Evolutionary conservation across 2,113 vertebrate species (phyloP).

Genomic region (Alaudala cheleensis): DNA sequence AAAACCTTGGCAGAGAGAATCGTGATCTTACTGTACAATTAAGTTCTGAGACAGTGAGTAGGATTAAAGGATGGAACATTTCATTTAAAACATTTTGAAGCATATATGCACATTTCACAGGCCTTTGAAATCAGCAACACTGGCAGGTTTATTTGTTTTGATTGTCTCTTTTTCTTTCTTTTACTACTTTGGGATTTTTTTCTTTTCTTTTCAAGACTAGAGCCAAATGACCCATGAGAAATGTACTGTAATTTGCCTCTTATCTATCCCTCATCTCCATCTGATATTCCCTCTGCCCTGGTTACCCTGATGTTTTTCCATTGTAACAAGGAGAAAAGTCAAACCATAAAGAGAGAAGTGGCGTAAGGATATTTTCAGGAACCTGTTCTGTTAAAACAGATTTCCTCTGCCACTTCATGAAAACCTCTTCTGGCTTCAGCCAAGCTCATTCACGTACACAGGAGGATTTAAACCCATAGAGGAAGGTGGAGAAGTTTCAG

Average conservation of each 20-base stretch:
- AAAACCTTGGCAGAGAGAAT: constrained; percentile 38
- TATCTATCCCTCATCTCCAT: constrained; percentile 66
- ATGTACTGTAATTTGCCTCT: constrained; percentile 58
- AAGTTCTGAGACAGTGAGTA: constrained; percentile 35
- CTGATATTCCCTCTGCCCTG: constrained; percentile 68
- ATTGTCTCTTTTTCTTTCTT: constrained; percentile 47
- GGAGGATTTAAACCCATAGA: not conserved
- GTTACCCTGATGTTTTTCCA: constrained; percentile 71
- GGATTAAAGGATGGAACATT: constrained; percentile 41
- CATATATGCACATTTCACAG: constrained; percentile 21
- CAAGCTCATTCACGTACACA: not conserved
- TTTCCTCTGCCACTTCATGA: not conserved
- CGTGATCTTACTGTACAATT: constrained; percentile 37
- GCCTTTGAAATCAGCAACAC: constrained; percentile 51
- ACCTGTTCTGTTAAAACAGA: not conserved
- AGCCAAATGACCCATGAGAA: constrained; percentile 70
- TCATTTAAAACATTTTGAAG: constrained; percentile 5
- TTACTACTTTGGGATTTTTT: constrained; percentile 30
- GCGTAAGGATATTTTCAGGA: not conserved
- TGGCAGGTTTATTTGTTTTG: constrained; percentile 69
- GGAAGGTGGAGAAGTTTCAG: not conserved
- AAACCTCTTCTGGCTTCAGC: not conserved
- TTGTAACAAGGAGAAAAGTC: constrained; percentile 60
- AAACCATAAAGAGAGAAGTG: constrained; percentile 9
- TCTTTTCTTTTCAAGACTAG: constrained; percentile 41